These are phyloP conservation scores for Molothrus ater DNA, from an alignment of 2,797 vertebrate species.

Conservation along the genomic window DNA sequence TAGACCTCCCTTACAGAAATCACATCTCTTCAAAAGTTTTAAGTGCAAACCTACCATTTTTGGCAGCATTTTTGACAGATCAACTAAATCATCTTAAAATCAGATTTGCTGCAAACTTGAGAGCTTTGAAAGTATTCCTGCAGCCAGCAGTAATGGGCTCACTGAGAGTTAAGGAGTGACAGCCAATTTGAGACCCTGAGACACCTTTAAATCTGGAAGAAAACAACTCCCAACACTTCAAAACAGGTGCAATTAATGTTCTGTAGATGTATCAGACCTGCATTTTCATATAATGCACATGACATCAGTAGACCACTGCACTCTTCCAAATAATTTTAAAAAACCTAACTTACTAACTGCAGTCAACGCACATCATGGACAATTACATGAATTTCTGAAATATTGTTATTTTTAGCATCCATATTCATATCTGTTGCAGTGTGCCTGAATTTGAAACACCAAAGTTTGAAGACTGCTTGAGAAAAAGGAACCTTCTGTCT, in stretches of 20 bases:
- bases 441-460: background rate
- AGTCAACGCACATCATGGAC: background rate
- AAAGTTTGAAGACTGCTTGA: background rate
- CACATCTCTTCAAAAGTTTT: background rate
- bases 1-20: background rate
- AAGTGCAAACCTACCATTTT: background rate
- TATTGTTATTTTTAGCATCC: background rate
- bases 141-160: background rate
- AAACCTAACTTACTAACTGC: background rate
- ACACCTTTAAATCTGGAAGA: background rate
- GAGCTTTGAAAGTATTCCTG: background rate
- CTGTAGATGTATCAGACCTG: background rate
- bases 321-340: background rate
- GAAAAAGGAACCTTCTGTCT: background rate
- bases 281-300: background rate
- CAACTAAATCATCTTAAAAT: background rate
- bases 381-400: background rate
- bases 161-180: background rate
- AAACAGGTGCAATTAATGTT: background rate
- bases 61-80: background rate
- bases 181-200: background rate
- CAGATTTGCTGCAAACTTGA: background rate
- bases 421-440: background rate
- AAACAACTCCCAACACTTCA: background rate
- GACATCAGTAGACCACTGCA: background rate